Percentiles rank a stretch among this genome's conserved stretches.
Evolutionary conservation across 2,888 invertebrate genomes (phyloP).

Genomic region (Melolontha melolontha): DNA sequence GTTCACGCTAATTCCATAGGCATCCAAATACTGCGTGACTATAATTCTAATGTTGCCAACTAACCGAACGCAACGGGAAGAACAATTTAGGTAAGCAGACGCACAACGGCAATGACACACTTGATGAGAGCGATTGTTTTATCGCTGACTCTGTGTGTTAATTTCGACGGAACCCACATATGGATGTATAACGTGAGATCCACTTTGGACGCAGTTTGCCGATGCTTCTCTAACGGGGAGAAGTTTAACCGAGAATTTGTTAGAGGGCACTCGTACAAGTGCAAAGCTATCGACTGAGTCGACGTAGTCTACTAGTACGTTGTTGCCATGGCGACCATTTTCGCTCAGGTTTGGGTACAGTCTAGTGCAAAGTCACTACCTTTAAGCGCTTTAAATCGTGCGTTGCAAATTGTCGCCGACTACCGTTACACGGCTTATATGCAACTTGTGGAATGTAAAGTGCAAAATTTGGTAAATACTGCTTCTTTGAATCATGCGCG

Average conservation of each 20-base stretch:
- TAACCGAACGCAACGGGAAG: constrained; percentile 2
- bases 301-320: constrained; percentile 54
- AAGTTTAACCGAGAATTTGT: neutral
- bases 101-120: neutral
- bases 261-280: constrained; percentile 47
- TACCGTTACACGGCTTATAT: constrained; percentile 45
- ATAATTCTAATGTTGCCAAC: constrained; percentile 2
- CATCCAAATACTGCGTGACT: constrained; percentile 21
- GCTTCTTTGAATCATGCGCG: no score
- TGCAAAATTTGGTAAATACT: no score
- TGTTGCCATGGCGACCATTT: constrained; percentile 58
- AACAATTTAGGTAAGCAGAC: constrained; percentile 12
- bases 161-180: constrained; percentile 31
- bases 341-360: constrained; percentile 61
- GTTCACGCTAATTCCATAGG: constrained; percentile 9
- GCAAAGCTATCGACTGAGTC: constrained; percentile 59
- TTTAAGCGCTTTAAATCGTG: constrained; percentile 50
- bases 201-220: no score
- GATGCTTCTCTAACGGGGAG: no score
- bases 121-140: constrained; percentile 34
- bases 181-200: constrained; percentile 9
- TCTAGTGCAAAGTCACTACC: constrained; percentile 56
- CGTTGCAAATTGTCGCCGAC: constrained; percentile 43
- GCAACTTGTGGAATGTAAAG: constrained; percentile 50
- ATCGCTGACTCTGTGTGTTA: constrained; percentile 22